Percentiles rank a stretch among this genome's conserved stretches.
These are phyloP conservation scores for Drosophila mauritiana DNA, from an alignment of 1,140 invertebrate genomes.

Conservation along the genomic window DNA sequence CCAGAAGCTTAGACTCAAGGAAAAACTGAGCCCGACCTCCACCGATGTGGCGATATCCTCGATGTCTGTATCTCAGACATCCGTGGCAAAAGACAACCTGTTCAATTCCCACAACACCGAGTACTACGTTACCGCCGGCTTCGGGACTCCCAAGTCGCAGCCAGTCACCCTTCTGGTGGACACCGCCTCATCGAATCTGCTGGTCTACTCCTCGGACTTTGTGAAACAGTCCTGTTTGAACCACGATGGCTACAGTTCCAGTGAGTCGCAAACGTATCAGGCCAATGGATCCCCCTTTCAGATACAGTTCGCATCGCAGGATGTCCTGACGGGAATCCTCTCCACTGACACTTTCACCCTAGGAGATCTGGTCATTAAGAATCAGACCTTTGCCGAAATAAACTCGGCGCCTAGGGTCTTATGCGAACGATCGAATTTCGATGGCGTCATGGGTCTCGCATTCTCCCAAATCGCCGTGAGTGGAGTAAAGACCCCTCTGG, in stretches of 20 bases:
- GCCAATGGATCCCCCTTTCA: constrained; percentile 95
- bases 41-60: no score
- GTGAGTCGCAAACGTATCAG: constrained; percentile 92
- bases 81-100: neutral
- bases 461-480: constrained; percentile 95
- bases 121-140: constrained; percentile 97
- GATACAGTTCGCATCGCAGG: constrained; percentile 95
- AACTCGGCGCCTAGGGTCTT: constrained; percentile 94
- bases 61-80: neutral
- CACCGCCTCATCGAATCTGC: constrained; percentile 98
- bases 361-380: constrained; percentile 88
- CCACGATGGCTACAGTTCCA: constrained; percentile 97
- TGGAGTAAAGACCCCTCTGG: constrained; percentile 95
- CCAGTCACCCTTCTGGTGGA: constrained; percentile 95
- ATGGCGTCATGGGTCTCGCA: constrained; percentile 97
- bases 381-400: constrained; percentile 98
- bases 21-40: neutral
- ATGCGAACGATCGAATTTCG: constrained; percentile 97
- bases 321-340: constrained; percentile 90
- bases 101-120: constrained; percentile 90
- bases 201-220: constrained; percentile 98
- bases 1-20: constrained; percentile 6
- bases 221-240: constrained; percentile 89
- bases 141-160: constrained; percentile 91
- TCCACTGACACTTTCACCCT: constrained; percentile 92